Evolutionary conservation across 2,113 vertebrate species (phyloP), one percentile per base, ranked within the genome.

Genomic region (Laticauda colubrina): DNA sequence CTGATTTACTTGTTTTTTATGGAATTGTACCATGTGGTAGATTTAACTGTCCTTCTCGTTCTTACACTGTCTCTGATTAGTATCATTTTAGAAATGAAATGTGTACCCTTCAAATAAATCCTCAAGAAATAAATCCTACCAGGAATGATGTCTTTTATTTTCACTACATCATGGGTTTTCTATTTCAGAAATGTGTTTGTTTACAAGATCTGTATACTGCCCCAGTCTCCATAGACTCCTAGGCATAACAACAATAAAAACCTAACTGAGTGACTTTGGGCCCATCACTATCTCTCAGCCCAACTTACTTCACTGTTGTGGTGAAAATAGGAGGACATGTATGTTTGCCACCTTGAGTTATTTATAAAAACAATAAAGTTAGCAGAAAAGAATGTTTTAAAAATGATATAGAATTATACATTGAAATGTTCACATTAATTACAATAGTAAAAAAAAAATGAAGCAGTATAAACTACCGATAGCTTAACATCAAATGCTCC

Each of bases 111-210:
- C 91, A 95, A 96, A 86, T 92, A 95, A 96, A 96, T 95, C 91
- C 94, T 88, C 93, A 96, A 92, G 45, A 92, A 26, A 34, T 69
- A 69, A 34, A 69, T 69, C 12, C 15, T 43, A 59, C 20, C 2
- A 21, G 34, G 23, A 92, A 61, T 89, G 45, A 48, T 94, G 96
- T 96, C 95, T 95, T 97, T 96, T 34, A 51, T 59, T 61, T 97
- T 54, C 94, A 93, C 93, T 96, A 87, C 92, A 92, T 97, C 95
- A 95, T 96, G 89, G 55, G 92, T 81, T 92, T 92, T 96, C 91
- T 91, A 91, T 95, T 95, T 95, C 94, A 91, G 96, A 96, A 94
- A 90, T 87, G 7, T 43, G 75, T 81, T 81, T 39, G 69, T 39
- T 81, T 81, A 43, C 43, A 43, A 81, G 43, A 81, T 43, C 75